phyloP scores from a whole-genome alignment of 2,888 invertebrate species.

The Plebejus melissa region DNA sequence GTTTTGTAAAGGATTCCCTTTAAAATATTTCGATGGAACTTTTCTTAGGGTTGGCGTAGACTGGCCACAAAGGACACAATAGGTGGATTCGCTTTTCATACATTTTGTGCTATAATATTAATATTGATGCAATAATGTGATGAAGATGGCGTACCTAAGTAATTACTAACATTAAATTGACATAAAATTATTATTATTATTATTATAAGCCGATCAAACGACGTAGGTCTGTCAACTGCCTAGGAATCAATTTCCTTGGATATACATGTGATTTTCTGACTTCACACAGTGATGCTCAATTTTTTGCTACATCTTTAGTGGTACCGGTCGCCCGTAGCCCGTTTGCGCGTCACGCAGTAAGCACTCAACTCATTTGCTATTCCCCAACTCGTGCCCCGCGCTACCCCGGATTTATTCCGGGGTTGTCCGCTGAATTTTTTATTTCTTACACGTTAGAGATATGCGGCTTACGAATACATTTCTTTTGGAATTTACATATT shows the following conservation, averaged over 20 bases:
- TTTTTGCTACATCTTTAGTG: too few species aligned
- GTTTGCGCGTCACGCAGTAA: constrained; percentile 7
- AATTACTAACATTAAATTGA: too few species aligned
- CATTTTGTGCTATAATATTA: too few species aligned
- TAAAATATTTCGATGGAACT: constrained; percentile 20
- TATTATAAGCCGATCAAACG: too few species aligned
- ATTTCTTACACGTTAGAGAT: constrained; percentile 27
- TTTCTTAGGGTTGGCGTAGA: neutral
- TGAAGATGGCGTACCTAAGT: too few species aligned
- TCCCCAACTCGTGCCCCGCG: constrained; percentile 24
- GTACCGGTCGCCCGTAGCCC: neutral
- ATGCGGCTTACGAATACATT: constrained; percentile 22
- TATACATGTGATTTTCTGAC: too few species aligned
- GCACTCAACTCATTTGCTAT: constrained; percentile 29
- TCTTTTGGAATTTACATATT: constrained; percentile 21
- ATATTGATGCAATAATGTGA: too few species aligned
- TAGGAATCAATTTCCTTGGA: too few species aligned
- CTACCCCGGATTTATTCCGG: constrained; percentile 24
- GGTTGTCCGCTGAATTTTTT: constrained; percentile 29
- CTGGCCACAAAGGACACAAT: neutral
- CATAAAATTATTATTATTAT: too few species aligned
- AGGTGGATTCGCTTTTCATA: neutral
- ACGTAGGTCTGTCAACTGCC: too few species aligned
- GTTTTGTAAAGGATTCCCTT: constrained; percentile 21
- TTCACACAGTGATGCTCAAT: too few species aligned